phyloP scores from a whole-genome alignment of 2,113 vertebrate genomes.

The Ailuropoda melanoleuca region DNA sequence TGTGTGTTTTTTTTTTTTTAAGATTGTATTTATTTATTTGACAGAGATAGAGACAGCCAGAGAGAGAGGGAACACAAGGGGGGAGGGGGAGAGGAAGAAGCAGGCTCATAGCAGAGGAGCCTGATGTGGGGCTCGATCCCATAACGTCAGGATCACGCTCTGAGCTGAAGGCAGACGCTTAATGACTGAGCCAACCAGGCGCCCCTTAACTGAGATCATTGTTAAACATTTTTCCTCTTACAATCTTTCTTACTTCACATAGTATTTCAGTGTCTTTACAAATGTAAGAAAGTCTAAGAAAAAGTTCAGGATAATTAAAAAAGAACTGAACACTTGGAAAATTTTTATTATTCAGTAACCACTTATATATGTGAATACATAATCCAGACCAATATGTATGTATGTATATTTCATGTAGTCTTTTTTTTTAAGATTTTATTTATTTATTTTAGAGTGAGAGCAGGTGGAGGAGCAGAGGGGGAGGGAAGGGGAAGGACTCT shows the following conservation, averaged over 20 bases:
- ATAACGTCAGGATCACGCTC: too few species aligned
- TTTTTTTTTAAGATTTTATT: background rate
- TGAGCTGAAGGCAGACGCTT: too few species aligned
- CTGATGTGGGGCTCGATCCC: too few species aligned
- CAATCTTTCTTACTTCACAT: background rate
- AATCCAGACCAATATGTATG: background rate
- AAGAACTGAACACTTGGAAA: background rate
- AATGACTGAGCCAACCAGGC: too few species aligned
- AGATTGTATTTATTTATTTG: too few species aligned
- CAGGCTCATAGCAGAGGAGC: too few species aligned
- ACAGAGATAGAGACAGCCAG: too few species aligned
- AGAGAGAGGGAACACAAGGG: too few species aligned
- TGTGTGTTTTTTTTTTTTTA: too few species aligned
- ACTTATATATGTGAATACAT: background rate
- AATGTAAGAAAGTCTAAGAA: background rate
- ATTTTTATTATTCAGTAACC: slow-evolving; percentile 12
- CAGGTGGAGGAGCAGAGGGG: background rate
- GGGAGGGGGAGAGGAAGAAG: too few species aligned
- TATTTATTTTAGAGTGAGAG: background rate
- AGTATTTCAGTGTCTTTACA: background rate
- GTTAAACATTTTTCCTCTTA: background rate
- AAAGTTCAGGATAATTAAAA: slow-evolving; percentile 10
- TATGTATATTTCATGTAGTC: background rate
- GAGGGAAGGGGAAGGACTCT: background rate
- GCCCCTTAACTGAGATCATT: background rate